Percentiles rank a stretch among this genome's conserved stretches.
phyloP scores from a whole-genome alignment of 2,888 invertebrate species.

The Elmis aenea region DNA sequence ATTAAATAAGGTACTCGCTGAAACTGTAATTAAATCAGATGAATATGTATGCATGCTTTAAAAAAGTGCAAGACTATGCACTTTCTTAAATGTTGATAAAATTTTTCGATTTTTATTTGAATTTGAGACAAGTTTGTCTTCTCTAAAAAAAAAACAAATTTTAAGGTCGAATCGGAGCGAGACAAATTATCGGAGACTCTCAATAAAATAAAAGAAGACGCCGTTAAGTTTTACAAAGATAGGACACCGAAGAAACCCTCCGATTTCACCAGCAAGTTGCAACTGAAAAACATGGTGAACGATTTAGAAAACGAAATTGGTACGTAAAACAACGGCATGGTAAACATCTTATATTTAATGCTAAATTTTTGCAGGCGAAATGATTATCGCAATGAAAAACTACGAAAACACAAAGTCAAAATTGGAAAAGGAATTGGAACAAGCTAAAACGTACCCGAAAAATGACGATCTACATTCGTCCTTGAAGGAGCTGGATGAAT shows the following conservation, averaged over 20 bases:
- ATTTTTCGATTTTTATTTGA: no score
- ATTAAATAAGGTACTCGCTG: constrained; percentile 7
- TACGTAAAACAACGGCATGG: constrained; percentile 33
- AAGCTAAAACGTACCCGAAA: constrained; percentile 22
- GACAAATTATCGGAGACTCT: constrained; percentile 60
- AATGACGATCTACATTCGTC: constrained; percentile 38
- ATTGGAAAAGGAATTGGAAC: constrained; percentile 46
- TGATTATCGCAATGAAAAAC: constrained; percentile 58
- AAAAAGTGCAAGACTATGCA: no score
- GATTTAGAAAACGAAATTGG: constrained; percentile 85
- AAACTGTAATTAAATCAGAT: no score
- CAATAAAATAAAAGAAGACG: constrained; percentile 61
- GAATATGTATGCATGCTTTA: no score
- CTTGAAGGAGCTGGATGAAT: constrained; percentile 47
- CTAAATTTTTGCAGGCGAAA: constrained; percentile 48
- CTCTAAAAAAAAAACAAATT: no score
- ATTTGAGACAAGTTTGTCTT: no score
- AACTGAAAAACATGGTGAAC: constrained; percentile 77
- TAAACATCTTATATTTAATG: constrained; percentile 2
- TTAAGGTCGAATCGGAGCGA: no score
- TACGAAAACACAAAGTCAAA: constrained; percentile 50
- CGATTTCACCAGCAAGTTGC: constrained; percentile 66
- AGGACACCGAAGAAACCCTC: constrained; percentile 69
- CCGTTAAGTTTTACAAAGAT: constrained; percentile 61
- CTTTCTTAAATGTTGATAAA: no score